Conservation (phyloP, 1,140 invertebrate species). For the Bombus cullumanus region DNA sequence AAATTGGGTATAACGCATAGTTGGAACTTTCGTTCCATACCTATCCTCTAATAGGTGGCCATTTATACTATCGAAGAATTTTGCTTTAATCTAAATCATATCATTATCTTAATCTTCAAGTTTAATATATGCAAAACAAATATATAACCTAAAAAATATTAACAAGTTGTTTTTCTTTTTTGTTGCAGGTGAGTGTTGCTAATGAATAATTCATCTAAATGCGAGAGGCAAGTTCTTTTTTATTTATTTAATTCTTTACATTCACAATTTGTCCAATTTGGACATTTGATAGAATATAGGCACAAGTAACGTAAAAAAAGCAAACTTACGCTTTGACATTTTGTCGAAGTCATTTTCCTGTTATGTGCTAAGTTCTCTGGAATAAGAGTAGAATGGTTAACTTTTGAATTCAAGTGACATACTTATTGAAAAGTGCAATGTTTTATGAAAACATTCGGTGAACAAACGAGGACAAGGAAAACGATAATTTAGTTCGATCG, state of each 20-base stretch:
- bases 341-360: neutral
- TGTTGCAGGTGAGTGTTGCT: constrained; percentile 17
- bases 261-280: too few species aligned
- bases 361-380: neutral
- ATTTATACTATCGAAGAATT: neutral
- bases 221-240: too few species aligned
- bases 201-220: neutral
- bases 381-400: neutral
- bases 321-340: neutral
- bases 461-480: too few species aligned
- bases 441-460: neutral
- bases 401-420: neutral
- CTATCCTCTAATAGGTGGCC: neutral
- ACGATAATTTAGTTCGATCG: neutral
- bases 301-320: neutral
- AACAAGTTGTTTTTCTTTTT: neutral
- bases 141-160: neutral
- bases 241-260: too few species aligned
- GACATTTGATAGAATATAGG: too few species aligned
- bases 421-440: neutral
- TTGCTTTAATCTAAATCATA: neutral
- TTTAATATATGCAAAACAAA: neutral
- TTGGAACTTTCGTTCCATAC: neutral
- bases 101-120: neutral
- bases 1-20: constrained; percentile 11